Conservation (phyloP, 2,113 vertebrate species). For the Epinephelus lanceolatus region DNA sequence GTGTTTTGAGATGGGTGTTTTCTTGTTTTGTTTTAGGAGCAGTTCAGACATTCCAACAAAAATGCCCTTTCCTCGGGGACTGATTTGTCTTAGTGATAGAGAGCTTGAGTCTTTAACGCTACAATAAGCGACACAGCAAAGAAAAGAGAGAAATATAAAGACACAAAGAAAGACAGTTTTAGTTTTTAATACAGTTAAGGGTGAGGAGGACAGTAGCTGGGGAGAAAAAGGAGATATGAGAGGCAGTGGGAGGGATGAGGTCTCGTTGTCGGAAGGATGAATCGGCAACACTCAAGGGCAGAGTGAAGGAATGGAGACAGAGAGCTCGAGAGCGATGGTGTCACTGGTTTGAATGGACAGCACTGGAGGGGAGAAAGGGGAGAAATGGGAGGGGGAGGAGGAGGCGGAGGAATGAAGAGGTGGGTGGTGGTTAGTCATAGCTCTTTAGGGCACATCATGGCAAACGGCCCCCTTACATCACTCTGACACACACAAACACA, state of each 20-base stretch:
- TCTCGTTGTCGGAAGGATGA: conserved; percentile 43
- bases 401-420: conserved; percentile 11
- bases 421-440: conserved; percentile 66
- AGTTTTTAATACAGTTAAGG: background rate
- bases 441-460: conserved; percentile 62
- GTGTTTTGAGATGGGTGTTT: conserved; percentile 75
- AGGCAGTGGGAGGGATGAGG: conserved; percentile 35
- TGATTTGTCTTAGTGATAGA: conserved; percentile 51
- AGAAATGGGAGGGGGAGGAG: conserved; percentile 30
- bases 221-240: background rate
- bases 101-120: background rate
- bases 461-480: conserved; percentile 69
- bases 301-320: conserved; percentile 41
- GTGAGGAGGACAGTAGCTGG: background rate
- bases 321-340: conserved; percentile 55
- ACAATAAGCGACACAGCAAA: conserved; percentile 13
- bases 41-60: conserved; percentile 68
- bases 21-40: conserved; percentile 73
- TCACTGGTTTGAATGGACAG: conserved; percentile 64
- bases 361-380: conserved; percentile 53
- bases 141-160: conserved; percentile 2
- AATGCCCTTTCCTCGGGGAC: conserved; percentile 48
- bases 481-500: conserved; percentile 60
- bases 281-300: conserved; percentile 48
- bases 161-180: background rate